phyloP scores from a whole-genome alignment of 2,113 vertebrate species.

The Polypterus senegalus region DNA sequence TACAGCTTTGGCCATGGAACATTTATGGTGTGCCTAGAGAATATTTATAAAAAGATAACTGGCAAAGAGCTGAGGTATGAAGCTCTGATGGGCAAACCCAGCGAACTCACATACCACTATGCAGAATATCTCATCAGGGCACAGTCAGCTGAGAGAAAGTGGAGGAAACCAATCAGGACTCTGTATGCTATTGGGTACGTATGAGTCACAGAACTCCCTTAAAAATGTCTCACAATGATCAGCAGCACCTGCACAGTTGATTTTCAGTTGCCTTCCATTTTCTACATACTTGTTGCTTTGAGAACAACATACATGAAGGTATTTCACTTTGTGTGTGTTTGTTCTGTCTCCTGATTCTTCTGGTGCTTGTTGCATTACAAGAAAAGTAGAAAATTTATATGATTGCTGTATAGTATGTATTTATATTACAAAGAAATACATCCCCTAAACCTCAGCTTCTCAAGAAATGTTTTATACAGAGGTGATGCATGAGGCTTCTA shows the following conservation, averaged over 20 bases:
- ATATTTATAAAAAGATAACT: conserved; percentile 74
- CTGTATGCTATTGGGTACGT: conserved; percentile 74
- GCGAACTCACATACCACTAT: conserved; percentile 69
- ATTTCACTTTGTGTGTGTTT: neutral
- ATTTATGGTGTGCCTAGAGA: conserved; percentile 76
- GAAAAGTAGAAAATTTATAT: too few species aligned
- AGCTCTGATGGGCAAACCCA: conserved; percentile 69
- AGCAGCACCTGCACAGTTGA: too few species aligned
- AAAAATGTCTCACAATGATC: too few species aligned
- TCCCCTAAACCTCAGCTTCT: too few species aligned
- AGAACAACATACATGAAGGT: neutral
- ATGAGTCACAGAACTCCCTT: neutral
- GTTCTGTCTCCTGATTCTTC: too few species aligned
- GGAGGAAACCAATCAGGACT: conserved; percentile 49
- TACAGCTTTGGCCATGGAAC: conserved; percentile 72
- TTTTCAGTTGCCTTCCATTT: neutral
- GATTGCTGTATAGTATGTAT: too few species aligned
- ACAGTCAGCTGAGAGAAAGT: conserved; percentile 47
- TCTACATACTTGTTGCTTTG: neutral
- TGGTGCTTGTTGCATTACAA: too few species aligned
- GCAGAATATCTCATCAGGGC: conserved; percentile 66
- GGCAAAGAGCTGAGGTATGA: conserved; percentile 68
- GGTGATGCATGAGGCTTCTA: too few species aligned
- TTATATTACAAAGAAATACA: too few species aligned
- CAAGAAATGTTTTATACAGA: too few species aligned